phyloP scores from a whole-genome alignment of 2,113 vertebrate species.

The Coryphaenoides rupestris region DNA sequence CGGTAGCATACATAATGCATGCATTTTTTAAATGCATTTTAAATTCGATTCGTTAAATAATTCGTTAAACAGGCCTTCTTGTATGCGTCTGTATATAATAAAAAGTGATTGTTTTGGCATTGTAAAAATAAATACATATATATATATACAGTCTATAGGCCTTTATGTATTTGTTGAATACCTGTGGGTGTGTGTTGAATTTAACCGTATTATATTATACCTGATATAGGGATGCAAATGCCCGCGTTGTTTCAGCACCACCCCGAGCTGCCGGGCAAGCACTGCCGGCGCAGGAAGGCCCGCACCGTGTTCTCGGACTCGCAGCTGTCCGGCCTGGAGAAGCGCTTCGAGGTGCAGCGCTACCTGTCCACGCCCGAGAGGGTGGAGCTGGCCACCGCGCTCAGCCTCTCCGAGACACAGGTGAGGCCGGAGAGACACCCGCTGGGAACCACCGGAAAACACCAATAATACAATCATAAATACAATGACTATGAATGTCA shows the following conservation, averaged over 20 bases:
- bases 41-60: too few relatives aligned
- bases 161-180: neutral
- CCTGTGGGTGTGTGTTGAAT: neutral
- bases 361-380: constrained; percentile 95
- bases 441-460: neutral
- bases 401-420: constrained; percentile 98
- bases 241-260: constrained; percentile 91
- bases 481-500: too few relatives aligned
- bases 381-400: constrained; percentile 93
- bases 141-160: too few relatives aligned
- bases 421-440: constrained; percentile 63
- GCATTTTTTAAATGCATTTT: too few relatives aligned
- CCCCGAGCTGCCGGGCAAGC: constrained; percentile 89
- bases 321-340: constrained; percentile 94
- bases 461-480: too few relatives aligned
- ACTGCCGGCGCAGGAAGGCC: constrained; percentile 93
- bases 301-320: constrained; percentile 97
- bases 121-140: neutral
- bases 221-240: constrained; percentile 86
- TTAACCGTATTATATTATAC: too few relatives aligned
- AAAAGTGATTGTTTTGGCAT: neutral
- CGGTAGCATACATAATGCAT: too few relatives aligned
- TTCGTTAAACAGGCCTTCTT: too few relatives aligned
- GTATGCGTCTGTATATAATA: neutral
- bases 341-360: constrained; percentile 93